Evolutionary conservation across 2,113 vertebrate species (phyloP).

Genomic region (Percina caprodes): DNA sequence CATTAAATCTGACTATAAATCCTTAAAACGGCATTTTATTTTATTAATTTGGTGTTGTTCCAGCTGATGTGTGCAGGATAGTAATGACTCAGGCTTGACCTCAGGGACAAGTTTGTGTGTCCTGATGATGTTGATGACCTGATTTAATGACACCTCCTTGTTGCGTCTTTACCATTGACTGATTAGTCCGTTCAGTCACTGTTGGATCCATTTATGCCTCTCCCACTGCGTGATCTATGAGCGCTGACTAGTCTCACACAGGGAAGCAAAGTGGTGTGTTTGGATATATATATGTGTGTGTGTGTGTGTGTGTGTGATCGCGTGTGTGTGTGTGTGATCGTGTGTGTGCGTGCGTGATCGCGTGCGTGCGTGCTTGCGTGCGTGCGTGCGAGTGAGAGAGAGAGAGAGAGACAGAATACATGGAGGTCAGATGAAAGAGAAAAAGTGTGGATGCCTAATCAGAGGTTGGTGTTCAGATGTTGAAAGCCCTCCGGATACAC

Average conservation of each 20-base stretch:
- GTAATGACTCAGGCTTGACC: conserved; percentile 46
- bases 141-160: conserved; percentile 42
- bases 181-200: conserved; percentile 54
- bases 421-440: conserved; percentile 72
- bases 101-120: conserved; percentile 44
- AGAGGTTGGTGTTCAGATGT: conserved; percentile 25
- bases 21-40: not conserved
- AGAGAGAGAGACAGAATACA: conserved; percentile 35
- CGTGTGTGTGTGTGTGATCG: not conserved
- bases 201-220: conserved; percentile 58
- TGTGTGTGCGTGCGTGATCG: conserved; percentile 5
- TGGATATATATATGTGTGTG: not conserved
- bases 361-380: not conserved
- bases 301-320: conserved; percentile 4
- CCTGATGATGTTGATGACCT: no score
- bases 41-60: not conserved
- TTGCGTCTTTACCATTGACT: conserved; percentile 45
- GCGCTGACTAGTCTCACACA: conserved; percentile 53
- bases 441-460: conserved; percentile 33
- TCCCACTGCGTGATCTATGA: conserved; percentile 66
- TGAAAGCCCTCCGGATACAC: conserved; percentile 13
- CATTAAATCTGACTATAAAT: not conserved
- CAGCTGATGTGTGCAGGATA: conserved; percentile 8
- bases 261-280: conserved; percentile 44
- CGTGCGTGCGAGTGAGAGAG: conserved; percentile 13